These are phyloP conservation scores for Uria lomvia DNA, from an alignment of 2,113 vertebrate genomes.

Conservation along the genomic window DNA sequence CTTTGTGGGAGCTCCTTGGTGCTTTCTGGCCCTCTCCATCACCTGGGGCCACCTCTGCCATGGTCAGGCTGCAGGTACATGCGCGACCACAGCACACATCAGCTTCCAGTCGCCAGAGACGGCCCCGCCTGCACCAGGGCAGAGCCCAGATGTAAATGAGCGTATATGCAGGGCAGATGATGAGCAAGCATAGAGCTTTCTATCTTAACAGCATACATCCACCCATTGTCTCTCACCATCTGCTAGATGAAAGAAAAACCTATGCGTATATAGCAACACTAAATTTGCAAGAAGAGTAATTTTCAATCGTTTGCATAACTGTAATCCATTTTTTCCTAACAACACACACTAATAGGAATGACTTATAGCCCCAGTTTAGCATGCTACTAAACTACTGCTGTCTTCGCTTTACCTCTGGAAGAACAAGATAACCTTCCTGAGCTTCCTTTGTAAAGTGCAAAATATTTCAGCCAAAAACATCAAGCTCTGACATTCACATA, in stretches of 20 bases:
- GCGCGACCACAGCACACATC: not conserved
- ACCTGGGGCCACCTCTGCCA: not conserved
- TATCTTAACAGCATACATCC: not conserved
- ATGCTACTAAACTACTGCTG: not conserved
- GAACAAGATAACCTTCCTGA: constrained; percentile 37
- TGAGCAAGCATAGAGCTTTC: not conserved
- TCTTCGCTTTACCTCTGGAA: constrained; percentile 29
- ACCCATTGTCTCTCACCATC: constrained; percentile 11
- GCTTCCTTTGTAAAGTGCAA: not conserved
- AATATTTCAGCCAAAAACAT: constrained; percentile 28
- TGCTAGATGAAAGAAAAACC: not conserved
- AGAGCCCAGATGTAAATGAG: not conserved
- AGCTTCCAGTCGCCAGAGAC: not conserved
- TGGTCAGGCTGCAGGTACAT: fast-evolving
- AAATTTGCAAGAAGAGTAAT: not conserved
- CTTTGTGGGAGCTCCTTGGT: not conserved
- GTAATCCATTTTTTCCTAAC: constrained; percentile 25
- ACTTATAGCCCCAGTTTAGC: not conserved
- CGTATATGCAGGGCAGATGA: not conserved
- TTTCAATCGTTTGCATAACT: constrained; percentile 5
- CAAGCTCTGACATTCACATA: not conserved
- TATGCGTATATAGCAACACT: not conserved
- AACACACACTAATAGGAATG: not conserved
- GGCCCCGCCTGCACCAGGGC: fast-evolving
- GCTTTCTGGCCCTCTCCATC: not conserved